These are phyloP conservation scores for Zhuqinia jingwanae DNA, from an alignment of 2,888 invertebrate species.

Conservation along the genomic window DNA sequence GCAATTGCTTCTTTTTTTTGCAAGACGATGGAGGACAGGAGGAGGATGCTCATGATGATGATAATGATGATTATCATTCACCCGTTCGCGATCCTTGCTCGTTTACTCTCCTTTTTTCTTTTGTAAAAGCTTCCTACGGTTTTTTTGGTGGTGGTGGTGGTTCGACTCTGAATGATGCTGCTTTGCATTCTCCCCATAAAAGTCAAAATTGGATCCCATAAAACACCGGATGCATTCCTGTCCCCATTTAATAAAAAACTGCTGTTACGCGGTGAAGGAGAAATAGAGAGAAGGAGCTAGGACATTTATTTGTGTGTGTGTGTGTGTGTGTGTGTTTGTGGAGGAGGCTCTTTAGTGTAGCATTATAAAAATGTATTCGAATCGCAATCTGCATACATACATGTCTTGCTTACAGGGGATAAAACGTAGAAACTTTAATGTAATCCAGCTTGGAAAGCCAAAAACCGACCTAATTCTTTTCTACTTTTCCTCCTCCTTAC, in stretches of 20 bases:
- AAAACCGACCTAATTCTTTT: slow-evolving; percentile 36
- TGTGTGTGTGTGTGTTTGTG: background rate
- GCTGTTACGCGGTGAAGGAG: too few relatives aligned
- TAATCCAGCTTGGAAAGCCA: background rate
- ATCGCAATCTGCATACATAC: too few relatives aligned
- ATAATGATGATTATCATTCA: slow-evolving; percentile 41
- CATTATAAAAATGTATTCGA: background rate
- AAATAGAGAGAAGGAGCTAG: background rate
- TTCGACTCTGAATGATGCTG: background rate
- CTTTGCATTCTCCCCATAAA: slow-evolving; percentile 34
- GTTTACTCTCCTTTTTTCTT: slow-evolving; percentile 24
- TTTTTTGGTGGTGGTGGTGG: too few relatives aligned
- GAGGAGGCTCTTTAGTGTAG: background rate
- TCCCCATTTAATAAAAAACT: slow-evolving; percentile 9
- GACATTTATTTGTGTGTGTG: background rate
- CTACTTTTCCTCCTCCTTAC: background rate
- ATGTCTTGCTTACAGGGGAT: background rate
- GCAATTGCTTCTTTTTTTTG: slow-evolving; percentile 9
- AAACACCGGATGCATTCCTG: slow-evolving; percentile 50
- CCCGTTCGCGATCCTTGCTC: slow-evolving; percentile 36
- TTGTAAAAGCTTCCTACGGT: background rate
- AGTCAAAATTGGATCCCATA: slow-evolving; percentile 50
- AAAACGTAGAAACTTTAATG: slow-evolving; percentile 31
- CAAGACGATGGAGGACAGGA: slow-evolving; percentile 2
- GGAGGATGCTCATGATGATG: background rate